These are phyloP conservation scores for Prenolepis imparis DNA, from an alignment of 2,888 invertebrate genomes.

Conservation along the genomic window DNA sequence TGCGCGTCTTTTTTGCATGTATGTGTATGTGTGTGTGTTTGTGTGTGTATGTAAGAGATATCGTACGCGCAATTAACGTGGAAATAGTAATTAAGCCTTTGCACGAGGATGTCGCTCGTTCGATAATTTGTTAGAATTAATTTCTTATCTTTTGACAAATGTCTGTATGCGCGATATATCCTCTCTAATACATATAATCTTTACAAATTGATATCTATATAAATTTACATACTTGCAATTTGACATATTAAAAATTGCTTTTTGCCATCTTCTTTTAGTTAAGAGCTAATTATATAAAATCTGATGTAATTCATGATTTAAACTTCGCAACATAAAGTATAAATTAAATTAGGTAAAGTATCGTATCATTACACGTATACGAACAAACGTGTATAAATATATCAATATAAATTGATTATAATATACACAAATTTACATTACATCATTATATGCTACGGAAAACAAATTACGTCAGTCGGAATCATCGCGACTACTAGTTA, in stretches of 20 bases:
- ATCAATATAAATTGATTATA: slow-evolving; percentile 35
- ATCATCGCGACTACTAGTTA: slow-evolving; percentile 33
- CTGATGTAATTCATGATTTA: not conserved
- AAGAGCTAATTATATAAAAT: not conserved
- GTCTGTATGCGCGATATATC: not conserved
- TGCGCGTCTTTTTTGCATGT: slow-evolving; percentile 6
- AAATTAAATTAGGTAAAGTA: slow-evolving; percentile 27
- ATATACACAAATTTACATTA: slow-evolving; percentile 32
- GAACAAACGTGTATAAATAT: not conserved
- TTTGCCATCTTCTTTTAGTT: not conserved
- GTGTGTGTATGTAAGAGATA: slow-evolving; percentile 25
- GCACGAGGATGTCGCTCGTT: slow-evolving; percentile 39
- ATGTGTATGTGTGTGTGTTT: not conserved
- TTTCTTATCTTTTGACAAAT: slow-evolving; percentile 6
- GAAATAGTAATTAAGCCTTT: slow-evolving; percentile 43
- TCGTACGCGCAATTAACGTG: slow-evolving; percentile 43
- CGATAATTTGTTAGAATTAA: slow-evolving; percentile 42
- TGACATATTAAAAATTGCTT: not conserved
- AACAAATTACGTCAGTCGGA: slow-evolving; percentile 45
- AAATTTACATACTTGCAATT: not conserved
- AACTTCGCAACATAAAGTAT: not conserved
- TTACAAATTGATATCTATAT: not conserved
- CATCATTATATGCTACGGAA: slow-evolving; percentile 33
- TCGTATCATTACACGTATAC: slow-evolving; percentile 17
- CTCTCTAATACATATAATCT: not conserved